phyloP scores from a whole-genome alignment of 2,888 invertebrate species.

The Ichneumoninae sp. region DNA sequence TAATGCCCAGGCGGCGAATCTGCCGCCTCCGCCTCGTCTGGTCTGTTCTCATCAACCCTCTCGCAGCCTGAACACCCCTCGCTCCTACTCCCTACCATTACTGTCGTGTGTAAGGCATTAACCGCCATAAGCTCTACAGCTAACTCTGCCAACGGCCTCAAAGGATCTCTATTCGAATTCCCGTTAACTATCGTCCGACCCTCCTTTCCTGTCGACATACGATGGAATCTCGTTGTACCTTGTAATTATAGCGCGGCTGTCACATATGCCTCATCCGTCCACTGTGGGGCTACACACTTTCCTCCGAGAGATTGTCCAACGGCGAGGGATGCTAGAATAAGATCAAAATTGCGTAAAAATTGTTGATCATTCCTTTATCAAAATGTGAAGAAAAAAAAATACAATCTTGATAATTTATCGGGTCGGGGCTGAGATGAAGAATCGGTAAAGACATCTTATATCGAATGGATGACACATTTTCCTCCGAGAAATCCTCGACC shows the following conservation, averaged over 20 bases:
- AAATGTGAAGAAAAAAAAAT: not conserved
- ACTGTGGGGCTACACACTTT: too few species aligned
- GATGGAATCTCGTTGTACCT: conserved; percentile 10
- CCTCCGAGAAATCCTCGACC: not conserved
- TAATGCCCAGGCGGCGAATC: conserved; percentile 58
- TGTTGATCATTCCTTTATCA: not conserved
- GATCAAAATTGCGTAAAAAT: not conserved
- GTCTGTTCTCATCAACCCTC: conserved; percentile 48
- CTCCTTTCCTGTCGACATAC: not conserved
- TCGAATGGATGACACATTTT: too few species aligned
- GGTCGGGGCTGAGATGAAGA: too few species aligned
- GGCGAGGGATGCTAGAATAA: too few species aligned
- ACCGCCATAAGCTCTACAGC: conserved; percentile 38
- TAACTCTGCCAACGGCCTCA: conserved; percentile 11
- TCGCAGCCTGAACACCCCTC: conserved; percentile 2
- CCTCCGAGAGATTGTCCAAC: not conserved
- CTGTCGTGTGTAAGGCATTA: conserved; percentile 49
- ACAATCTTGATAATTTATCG: not conserved
- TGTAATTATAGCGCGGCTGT: conserved; percentile 1
- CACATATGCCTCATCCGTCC: not conserved
- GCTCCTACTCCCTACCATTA: conserved; percentile 46
- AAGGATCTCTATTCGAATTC: conserved; percentile 19
- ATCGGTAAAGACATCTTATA: too few species aligned
- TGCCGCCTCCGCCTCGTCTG: conserved; percentile 57
- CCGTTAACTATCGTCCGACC: conserved; percentile 16